These are phyloP conservation scores for cattle (Bos taurus) DNA, from an alignment of 2,113 vertebrate species.

Conservation along the genomic window ARS-UCD2.0 NC_037329.1:86229001-86229500, in stretches of 20 bases:
- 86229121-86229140: neutral
- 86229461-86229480: constrained; percentile 7
- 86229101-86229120: neutral
- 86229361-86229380: constrained; percentile 21
- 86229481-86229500: neutral
- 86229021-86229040: neutral
- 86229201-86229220: neutral
- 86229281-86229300: neutral
- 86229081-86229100: neutral
- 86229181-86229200: neutral
- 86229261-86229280: neutral
- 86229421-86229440: neutral
- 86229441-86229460: neutral
- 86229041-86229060: neutral
- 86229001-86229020: neutral
- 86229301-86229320: neutral
- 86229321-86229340: neutral
- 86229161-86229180: neutral
- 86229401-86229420: neutral
- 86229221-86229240: neutral
- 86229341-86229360: neutral
- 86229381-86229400: neutral
- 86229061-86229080: neutral
- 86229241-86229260: neutral
- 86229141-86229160: neutral